Base-by-base conservation (phyloP, 2,113 vertebrate genomes). In the Strix uralensis region DNA sequence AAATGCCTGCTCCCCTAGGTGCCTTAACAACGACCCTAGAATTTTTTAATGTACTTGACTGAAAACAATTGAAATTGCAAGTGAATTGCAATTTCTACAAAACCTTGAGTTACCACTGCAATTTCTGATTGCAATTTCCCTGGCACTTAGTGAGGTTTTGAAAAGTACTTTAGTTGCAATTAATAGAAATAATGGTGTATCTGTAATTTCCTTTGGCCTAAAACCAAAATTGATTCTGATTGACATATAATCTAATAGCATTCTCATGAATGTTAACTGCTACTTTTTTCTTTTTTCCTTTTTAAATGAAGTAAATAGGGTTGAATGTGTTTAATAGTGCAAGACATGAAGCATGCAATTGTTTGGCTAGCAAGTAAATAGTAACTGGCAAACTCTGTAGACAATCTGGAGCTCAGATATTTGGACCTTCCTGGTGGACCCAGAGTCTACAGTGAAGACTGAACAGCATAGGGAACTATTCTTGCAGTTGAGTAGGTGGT, bases 401-500 rank as follows among this genome's bases (percentile, higher is more conserved):
- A 51, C 40, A 96, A 79, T 94, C 73, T 95, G 88, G 52, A 94
- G 44, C 57, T 96, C 69, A 79, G 69, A 79, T 93, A 92, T 84
- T 94, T 96, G 83, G 61, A 80, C 57, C 26, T 69, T 84, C 25
- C 46, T 62, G 88, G 81, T 92, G 92, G 66, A 94, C 77, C 55
- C 36, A 69, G 69, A 75, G n/a, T 42, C 54, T 94, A 70, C 73
- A 89, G 36, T n/a, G 61, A 92, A 75, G 70, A 57, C 18, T 91
- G 65, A 69, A 25, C 62, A 47, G 44, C 44, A 69, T 9, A 67
- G 88, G 12, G 49, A 83, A 78, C 83, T 96, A 91, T 96, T 96
- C 91, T 91, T 95, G 88, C 75, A 86, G 73, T 16, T 85, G 77
- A 92, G 91, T 97, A 75, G 94, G 92, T 96, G 92, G 96, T 95